Percentiles rank a stretch among this genome's conserved stretches.
Conservation (phyloP, 2,113 vertebrate genomes). For the Marcusenius ussheri region DNA sequence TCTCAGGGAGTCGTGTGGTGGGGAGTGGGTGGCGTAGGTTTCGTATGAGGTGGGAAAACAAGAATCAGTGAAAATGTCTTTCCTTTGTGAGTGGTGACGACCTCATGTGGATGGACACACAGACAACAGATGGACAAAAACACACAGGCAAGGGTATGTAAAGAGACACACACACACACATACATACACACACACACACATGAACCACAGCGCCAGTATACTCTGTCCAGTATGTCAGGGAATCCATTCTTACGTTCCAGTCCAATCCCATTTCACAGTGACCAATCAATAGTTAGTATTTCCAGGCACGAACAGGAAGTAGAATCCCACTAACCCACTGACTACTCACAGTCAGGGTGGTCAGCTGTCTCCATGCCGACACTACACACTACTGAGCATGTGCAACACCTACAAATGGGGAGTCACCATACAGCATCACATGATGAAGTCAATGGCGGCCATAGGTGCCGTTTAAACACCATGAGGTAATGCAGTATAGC, state of each 20-base stretch:
- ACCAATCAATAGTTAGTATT: neutral
- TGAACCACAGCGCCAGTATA: neutral
- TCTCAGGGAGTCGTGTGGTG: neutral
- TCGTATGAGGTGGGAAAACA: neutral
- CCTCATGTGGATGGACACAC: neutral
- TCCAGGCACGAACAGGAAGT: neutral
- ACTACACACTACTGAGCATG: neutral
- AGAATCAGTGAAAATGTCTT: neutral
- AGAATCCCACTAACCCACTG: neutral
- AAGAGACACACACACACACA: neutral
- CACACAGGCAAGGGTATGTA: neutral
- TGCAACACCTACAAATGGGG: neutral
- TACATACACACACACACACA: neutral
- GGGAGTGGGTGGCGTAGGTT: neutral
- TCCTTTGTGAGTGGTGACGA: conserved; percentile 3
- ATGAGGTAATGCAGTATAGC: neutral
- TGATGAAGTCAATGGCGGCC: neutral
- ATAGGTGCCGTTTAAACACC: neutral
- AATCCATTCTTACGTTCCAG: neutral
- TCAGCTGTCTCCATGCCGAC: neutral
- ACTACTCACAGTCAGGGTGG: neutral
- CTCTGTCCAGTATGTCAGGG: neutral
- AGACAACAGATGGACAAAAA: neutral
- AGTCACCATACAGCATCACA: neutral
- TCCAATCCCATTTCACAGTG: neutral